phyloP scores from a whole-genome alignment of 2,888 invertebrate genomes.

The Sphaeridia pumilis region DNA sequence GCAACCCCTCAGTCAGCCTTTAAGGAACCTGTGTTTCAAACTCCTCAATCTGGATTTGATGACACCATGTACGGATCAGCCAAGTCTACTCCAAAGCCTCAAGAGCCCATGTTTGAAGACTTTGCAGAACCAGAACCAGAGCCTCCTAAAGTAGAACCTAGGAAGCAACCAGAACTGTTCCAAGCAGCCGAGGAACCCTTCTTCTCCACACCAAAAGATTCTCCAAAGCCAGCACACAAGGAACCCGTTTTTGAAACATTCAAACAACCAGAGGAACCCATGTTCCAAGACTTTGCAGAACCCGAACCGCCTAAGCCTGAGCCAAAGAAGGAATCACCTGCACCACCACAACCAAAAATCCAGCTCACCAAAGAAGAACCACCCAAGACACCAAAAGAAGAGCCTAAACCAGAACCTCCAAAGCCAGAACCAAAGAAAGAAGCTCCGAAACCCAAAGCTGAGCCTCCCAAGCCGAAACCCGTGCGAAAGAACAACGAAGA shows the following conservation, averaged over 20 bases:
- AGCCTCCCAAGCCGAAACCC: neutral
- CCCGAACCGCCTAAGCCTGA: neutral
- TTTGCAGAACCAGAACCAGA: neutral
- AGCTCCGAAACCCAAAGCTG: neutral
- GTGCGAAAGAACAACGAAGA: slow-evolving; percentile 5
- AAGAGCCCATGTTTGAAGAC: no score
- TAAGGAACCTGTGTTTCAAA: no score
- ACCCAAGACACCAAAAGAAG: neutral
- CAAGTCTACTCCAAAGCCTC: no score
- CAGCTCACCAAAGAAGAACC: neutral
- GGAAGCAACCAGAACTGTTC: no score
- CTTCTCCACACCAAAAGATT: no score
- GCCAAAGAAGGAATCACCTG: neutral
- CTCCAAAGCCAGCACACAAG: neutral
- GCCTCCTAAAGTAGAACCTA: neutral
- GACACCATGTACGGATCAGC: no score
- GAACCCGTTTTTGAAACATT: neutral
- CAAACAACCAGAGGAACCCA: neutral
- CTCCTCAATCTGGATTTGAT: no score
- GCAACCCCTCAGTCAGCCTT: no score
- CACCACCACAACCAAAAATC: neutral
- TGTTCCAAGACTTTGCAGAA: neutral
- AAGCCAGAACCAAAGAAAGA: neutral
- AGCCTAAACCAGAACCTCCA: neutral
- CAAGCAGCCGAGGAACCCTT: no score